Base-by-base conservation (phyloP, 2,113 vertebrate genomes). In the Myotis lucifugus region DNA sequence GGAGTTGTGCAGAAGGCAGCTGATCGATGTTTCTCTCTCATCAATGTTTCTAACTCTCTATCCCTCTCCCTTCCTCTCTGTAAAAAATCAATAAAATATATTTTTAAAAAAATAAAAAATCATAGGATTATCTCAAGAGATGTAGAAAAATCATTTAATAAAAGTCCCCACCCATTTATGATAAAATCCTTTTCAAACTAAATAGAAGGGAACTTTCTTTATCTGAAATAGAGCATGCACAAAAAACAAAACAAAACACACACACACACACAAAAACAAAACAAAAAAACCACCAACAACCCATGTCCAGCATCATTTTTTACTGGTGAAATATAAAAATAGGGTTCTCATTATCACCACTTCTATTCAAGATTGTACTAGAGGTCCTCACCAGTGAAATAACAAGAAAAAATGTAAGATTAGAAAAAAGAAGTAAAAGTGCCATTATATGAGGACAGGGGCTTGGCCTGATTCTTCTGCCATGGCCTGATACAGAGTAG, bases 121-220 rank as follows among this genome's bases (percentile, higher is more conserved):
- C 67, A 88, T 23, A 72, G 25, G 12, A 88, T 88, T 67, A 82
- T 74, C 10, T 83, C 19, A 81, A 54, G 66, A 66, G 85, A 73
- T 82, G 18, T 50, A 67, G 85, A 89, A 83, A 74, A 93, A 61
- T 46, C 13, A 48, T 78, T 69, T 82, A 21, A 88, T 93, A 54
- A 93, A 93, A 66, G 14, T 83, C 11, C 82, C 21, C 11, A 66
- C 9, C 6, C 25, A 87, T 73, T 81, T 93, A 61, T 77, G 59
- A 54, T 64, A 85, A 85, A 73, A 74, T 72, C n/a, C 19, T 54
- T 81, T 93, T 81, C n/a, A 87, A 61, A 79, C n/a, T 61, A 81
- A 64, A 50, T 40, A 54, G 64, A 93, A 86, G 32, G 69, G 17
- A 76, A 67, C 37, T 74, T 83, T 54, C 37, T 74, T 83, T 66